Percentiles rank a stretch among this genome's conserved stretches.
Conservation (phyloP, 2,888 invertebrate genomes). For the Agapetus fuscipes region DNA sequence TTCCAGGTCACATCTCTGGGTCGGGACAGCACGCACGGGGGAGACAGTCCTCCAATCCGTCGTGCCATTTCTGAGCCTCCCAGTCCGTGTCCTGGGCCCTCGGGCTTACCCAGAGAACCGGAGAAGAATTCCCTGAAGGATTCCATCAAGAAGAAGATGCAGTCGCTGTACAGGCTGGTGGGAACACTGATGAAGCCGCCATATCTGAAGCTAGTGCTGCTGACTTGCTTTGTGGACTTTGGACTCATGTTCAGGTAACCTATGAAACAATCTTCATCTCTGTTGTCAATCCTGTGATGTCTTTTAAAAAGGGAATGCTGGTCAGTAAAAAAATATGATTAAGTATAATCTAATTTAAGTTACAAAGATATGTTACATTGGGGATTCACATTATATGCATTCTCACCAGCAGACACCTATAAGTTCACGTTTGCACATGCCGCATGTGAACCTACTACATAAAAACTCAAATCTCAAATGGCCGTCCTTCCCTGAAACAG, state of each 20-base stretch:
- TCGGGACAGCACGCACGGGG: constrained; percentile 23
- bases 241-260: constrained; percentile 52
- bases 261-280: too few relatives aligned
- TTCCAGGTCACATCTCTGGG: constrained; percentile 21
- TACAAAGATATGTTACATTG: too few relatives aligned
- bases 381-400: too few relatives aligned
- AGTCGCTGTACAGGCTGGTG: constrained; percentile 18
- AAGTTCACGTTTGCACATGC: too few relatives aligned
- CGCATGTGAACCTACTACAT: too few relatives aligned
- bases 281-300: too few relatives aligned
- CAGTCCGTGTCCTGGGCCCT: neutral
- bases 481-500: too few relatives aligned
- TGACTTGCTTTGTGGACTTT: constrained; percentile 51
- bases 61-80: constrained; percentile 7
- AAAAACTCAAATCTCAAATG: too few relatives aligned
- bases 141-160: constrained; percentile 12
- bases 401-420: too few relatives aligned
- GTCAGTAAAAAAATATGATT: too few relatives aligned
- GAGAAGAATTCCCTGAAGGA: neutral
- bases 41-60: constrained; percentile 6
- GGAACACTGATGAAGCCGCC: constrained; percentile 41
- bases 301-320: too few relatives aligned
- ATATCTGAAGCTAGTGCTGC: constrained; percentile 41
- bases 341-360: too few relatives aligned
- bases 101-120: neutral